phyloP scores from a whole-genome alignment of 1,140 invertebrate genomes.

The Macrobrachium nipponense region DNA sequence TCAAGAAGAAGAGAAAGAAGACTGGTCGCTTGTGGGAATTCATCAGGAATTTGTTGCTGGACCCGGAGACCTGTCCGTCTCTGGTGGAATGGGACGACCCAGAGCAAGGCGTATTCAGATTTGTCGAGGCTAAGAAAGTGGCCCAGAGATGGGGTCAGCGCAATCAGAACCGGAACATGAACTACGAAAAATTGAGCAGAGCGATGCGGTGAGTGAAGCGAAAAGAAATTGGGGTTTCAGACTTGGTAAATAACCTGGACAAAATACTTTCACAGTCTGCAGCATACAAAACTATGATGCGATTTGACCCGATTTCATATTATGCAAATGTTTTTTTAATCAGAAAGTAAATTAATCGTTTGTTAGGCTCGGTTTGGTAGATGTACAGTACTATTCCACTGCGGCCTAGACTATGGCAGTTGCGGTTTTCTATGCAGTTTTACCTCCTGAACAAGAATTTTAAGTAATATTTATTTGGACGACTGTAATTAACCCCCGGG shows the following conservation, averaged over 20 bases:
- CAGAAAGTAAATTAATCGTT: no score
- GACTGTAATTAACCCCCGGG: no score
- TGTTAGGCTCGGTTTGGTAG: no score
- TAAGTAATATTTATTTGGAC: no score
- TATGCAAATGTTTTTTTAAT: no score
- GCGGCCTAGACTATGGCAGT: no score
- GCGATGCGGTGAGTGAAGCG: conserved; percentile 81
- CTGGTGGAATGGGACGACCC: conserved; percentile 53
- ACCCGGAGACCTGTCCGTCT: conserved; percentile 39
- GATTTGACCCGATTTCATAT: no score
- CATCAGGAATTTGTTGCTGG: conserved; percentile 40
- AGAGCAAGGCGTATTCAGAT: conserved; percentile 52
- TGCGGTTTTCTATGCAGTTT: no score
- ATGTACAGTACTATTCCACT: no score
- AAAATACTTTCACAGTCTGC: no score
- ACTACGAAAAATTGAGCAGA: conserved; percentile 93
- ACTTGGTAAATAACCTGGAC: not conserved
- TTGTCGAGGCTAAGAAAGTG: conserved; percentile 54
- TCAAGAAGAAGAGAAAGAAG: conserved; percentile 55
- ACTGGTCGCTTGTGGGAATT: conserved; percentile 59
- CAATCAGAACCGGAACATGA: conserved; percentile 84
- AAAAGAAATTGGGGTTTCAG: not conserved
- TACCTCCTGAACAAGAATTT: no score
- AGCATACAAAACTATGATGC: no score
- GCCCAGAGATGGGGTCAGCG: conserved; percentile 53